These are phyloP conservation scores for Eulemur mongoz DNA, from an alignment of 2,797 vertebrate species.

Conservation along the genomic window DNA sequence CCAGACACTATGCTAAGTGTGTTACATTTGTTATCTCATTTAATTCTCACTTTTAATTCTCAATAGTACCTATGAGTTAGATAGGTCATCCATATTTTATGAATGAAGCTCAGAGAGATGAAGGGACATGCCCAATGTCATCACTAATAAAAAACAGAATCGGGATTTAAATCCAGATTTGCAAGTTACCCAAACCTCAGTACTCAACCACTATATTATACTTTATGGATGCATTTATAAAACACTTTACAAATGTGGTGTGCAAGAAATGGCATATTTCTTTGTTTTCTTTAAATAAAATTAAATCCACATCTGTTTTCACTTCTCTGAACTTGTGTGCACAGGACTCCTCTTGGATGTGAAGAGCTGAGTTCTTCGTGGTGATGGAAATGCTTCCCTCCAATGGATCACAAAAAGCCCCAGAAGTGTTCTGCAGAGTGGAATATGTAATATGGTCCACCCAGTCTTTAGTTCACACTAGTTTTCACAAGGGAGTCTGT, in stretches of 20 bases:
- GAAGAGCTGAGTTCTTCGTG: neutral
- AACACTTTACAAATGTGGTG: neutral
- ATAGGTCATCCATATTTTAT: neutral
- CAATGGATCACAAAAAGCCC: neutral
- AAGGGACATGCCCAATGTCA: neutral
- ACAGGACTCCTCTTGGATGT: neutral
- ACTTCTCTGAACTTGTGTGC: neutral
- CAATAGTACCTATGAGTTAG: neutral
- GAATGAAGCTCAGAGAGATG: neutral
- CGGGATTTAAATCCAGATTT: neutral
- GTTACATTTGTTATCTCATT: neutral
- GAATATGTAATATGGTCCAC: neutral
- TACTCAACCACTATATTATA: neutral
- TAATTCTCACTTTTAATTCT: neutral
- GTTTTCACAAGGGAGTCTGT: neutral
- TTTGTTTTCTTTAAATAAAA: conserved; percentile 1
- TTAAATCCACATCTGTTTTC: neutral
- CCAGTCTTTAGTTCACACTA: neutral
- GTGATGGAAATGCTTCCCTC: neutral
- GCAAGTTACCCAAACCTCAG: neutral
- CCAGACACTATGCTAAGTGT: neutral
- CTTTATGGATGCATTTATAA: neutral
- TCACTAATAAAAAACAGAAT: neutral
- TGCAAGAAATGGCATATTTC: neutral
- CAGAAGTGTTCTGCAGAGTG: neutral